phyloP scores from a whole-genome alignment of 2,113 vertebrate species.

The Cromileptes altivelis region DNA sequence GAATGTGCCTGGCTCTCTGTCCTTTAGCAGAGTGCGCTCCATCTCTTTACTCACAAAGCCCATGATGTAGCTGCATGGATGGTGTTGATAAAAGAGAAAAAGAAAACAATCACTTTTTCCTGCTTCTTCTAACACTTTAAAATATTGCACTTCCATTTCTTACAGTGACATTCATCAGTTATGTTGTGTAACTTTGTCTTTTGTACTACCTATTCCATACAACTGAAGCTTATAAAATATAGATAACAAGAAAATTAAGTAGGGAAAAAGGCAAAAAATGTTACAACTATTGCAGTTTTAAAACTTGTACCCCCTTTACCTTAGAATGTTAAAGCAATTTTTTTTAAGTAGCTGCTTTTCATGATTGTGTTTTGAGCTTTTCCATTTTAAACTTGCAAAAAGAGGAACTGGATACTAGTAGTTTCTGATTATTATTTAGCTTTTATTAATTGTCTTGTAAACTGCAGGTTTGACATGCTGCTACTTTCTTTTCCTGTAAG shows the following conservation, averaged over 20 bases:
- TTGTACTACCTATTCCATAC: neutral
- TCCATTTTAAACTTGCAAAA: neutral
- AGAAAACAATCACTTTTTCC: neutral
- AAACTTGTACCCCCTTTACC: neutral
- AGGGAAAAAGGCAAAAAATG: neutral
- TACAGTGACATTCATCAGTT: neutral
- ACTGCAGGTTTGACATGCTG: neutral
- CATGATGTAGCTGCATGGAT: slow-evolving; percentile 90
- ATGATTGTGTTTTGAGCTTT: neutral
- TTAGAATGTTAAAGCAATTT: neutral
- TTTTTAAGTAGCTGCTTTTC: neutral
- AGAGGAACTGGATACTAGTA: neutral
- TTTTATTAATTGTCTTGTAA: neutral
- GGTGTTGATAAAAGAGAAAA: neutral
- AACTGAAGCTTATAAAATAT: neutral
- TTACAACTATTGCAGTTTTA: too few species aligned
- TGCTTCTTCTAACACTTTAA: neutral
- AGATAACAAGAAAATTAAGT: neutral
- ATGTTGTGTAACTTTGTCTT: neutral
- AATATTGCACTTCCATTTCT: neutral
- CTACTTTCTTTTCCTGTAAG: neutral
- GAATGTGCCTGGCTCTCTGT: slow-evolving; percentile 93
- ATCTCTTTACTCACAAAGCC: slow-evolving; percentile 98
- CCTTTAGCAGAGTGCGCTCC: slow-evolving; percentile 92
- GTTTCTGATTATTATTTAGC: neutral